A percentile compares a stretch with the other conserved stretches of the same genome.
These are phyloP conservation scores for Epinotia bilunana DNA, from an alignment of 2,888 invertebrate genomes.

Conservation along the genomic window DNA sequence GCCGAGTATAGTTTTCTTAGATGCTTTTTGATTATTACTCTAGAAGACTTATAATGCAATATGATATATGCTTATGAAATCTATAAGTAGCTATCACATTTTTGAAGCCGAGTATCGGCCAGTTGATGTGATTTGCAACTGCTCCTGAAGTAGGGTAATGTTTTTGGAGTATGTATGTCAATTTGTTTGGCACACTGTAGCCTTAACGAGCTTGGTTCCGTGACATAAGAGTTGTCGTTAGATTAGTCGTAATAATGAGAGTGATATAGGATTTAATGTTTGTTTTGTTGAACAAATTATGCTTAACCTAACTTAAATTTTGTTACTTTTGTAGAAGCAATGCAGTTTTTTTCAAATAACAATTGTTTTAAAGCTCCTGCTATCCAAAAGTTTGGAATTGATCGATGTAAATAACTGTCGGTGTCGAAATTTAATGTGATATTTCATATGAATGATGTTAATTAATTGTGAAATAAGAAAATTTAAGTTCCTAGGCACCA, in stretches of 20 bases:
- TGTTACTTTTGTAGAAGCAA: too few species aligned
- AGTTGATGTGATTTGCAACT: neutral
- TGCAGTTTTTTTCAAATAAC: too few species aligned
- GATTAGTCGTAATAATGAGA: neutral
- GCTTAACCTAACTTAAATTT: neutral
- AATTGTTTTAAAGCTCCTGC: too few species aligned
- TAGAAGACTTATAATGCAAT: too few species aligned
- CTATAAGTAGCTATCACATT: neutral
- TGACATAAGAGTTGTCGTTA: neutral
- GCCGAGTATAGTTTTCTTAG: neutral
- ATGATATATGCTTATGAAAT: neutral
- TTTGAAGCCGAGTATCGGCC: neutral
- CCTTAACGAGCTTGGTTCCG: neutral
- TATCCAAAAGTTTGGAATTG: too few species aligned
- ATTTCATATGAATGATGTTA: too few species aligned
- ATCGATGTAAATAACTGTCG: too few species aligned
- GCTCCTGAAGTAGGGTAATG: constrained; percentile 1
- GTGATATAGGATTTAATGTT: neutral
- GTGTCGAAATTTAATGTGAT: too few species aligned
- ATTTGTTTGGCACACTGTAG: neutral
- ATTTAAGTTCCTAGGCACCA: too few species aligned
- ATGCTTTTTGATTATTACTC: too few species aligned
- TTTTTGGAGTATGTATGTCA: neutral
- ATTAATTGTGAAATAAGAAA: too few species aligned
- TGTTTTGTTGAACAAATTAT: neutral